Percentiles rank a stretch among this genome's conserved stretches.
Evolutionary conservation across 2,888 invertebrate species (phyloP).

Genomic region (Drosophila ustulata): DNA sequence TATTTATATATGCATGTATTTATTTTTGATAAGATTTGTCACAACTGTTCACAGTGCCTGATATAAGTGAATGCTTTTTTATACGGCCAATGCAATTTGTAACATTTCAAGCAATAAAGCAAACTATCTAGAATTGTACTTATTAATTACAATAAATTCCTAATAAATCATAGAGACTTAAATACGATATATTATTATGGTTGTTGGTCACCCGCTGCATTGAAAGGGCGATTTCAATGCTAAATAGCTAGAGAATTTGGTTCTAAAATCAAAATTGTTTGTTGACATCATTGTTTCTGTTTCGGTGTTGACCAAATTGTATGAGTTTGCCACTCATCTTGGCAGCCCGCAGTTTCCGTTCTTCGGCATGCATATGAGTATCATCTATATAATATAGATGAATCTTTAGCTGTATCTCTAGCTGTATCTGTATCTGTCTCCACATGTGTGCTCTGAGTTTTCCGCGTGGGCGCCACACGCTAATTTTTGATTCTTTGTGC

Average conservation of each 20-base stretch:
- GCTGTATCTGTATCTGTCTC: constrained; percentile 29
- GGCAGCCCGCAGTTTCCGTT: constrained; percentile 72
- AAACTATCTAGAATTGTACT: constrained; percentile 36
- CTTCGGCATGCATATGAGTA: constrained; percentile 18
- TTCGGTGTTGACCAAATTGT: constrained; percentile 42
- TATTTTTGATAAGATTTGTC: constrained; percentile 50
- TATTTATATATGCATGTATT: constrained; percentile 53
- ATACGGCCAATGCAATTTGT: constrained; percentile 31
- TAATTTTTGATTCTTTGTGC: constrained; percentile 60
- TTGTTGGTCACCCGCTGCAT: constrained; percentile 46
- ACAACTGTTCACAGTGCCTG: constrained; percentile 46
- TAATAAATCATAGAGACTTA: constrained; percentile 34
- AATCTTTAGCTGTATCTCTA: constrained; percentile 14
- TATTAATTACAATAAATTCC: constrained; percentile 52
- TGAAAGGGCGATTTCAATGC: constrained; percentile 53
- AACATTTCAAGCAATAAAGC: constrained; percentile 52
- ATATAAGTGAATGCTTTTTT: constrained; percentile 24
- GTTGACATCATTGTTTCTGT: constrained; percentile 62
- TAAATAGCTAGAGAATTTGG: constrained; percentile 38
- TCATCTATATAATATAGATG: constrained; percentile 1
- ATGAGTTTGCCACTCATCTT: constrained; percentile 23
- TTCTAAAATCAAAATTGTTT: constrained; percentile 47
- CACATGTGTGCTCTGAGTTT: constrained; percentile 26
- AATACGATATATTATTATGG: neutral
- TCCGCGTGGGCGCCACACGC: constrained; percentile 63